Evolutionary conservation across 2,797 vertebrate species (phyloP), one percentile per base, ranked within the genome.

Genomic region (Spondyliosoma cantharus): DNA sequence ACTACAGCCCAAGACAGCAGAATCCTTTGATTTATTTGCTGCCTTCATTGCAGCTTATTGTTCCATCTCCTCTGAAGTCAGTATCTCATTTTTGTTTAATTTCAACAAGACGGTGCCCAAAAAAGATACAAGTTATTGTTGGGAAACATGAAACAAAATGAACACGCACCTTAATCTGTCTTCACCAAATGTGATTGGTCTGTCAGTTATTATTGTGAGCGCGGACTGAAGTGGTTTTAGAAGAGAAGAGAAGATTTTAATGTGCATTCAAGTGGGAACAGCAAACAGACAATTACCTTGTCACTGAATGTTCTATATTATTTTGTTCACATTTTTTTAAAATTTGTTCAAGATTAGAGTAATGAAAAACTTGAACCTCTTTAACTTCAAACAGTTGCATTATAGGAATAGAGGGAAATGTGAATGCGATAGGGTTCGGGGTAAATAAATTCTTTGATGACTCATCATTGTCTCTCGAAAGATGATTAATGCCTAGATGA

Each of bases 161-260:
- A 70, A 71, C 56, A 52, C 1, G 27, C 50, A 56, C 29, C 32
- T 68, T 71, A 79, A 87, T 83, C 71, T 59, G 53, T 74, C 72
- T 83, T 74, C 29, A 71, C 50, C 74, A 73, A 74, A 81, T 77
- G 4, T 19, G 20, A 76, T 79, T 85, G 71, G 48, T 62, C 49
- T n/a, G 19, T 74, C 70, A 63, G 45, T 68, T 74, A 19, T 62
- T 73, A 80, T 54, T 57, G 60, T 15, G 49, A 69, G 62, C 0
- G 4, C 3, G 68, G 74, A 71, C 57, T 75, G 14, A 70, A 78
- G 22, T 15, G 13, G 58, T 20, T 84, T 81, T 17, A 29, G 57
- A 74, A 24, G 25, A 48, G 12, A 27, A 64, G n/a, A n/a, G n/a
- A 48, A 60, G 7, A 64, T 71, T 59, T 69, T 64, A 52, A 76